Base-by-base conservation (phyloP, 2,888 invertebrate genomes). In the Eupithecia pulchellata region DNA sequence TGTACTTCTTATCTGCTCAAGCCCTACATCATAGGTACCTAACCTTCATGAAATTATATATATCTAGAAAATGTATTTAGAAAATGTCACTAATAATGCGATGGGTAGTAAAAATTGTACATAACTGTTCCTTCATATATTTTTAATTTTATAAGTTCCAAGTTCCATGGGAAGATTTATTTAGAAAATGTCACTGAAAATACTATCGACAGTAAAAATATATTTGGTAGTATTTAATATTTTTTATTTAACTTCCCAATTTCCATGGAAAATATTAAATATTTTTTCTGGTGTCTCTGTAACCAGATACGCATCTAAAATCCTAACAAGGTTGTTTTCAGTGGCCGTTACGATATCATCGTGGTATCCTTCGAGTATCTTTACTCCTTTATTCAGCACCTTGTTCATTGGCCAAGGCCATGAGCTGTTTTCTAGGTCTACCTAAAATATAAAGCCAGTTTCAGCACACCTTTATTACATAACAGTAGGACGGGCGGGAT, bases 381-480 rank as follows among this genome's bases (percentile, higher is more conserved):
- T 77, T n/a, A 78, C 72, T 11, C 82, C 86, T 72, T 65, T 78
- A 68, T 86, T 88, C 34, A 89, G 67, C 20, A 88, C 74, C 42
- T 80, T 75, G 63, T 84, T 84, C 25, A 89, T 78, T 9, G 86
- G 84, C 82, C 84, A 86, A 8, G 86, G 84, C 82, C 84, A 86
- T 0, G 87, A 84, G 66, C 85, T 85, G 68, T 81, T 79, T 65
- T 82, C 82, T 73, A 88, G 81, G 64, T 84, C 74, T 29, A 83
- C 82, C 88, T 88, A 72, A 39, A 78, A 80, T 9, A 14, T 64
- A 64, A n/a, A 61, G 20, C 6, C 34, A 63, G 25, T 20, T 11
- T 47, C 47, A 47, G 47, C 11, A 47, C 20, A 47, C 2, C 11
- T 2, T 20, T 47, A 47, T 20, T 0, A 20, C 3, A 3, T 20